A percentile compares a stretch with the other conserved stretches of the same genome.
phyloP scores from a whole-genome alignment of 2,113 vertebrate species.

The Archocentrus centrarchus region DNA sequence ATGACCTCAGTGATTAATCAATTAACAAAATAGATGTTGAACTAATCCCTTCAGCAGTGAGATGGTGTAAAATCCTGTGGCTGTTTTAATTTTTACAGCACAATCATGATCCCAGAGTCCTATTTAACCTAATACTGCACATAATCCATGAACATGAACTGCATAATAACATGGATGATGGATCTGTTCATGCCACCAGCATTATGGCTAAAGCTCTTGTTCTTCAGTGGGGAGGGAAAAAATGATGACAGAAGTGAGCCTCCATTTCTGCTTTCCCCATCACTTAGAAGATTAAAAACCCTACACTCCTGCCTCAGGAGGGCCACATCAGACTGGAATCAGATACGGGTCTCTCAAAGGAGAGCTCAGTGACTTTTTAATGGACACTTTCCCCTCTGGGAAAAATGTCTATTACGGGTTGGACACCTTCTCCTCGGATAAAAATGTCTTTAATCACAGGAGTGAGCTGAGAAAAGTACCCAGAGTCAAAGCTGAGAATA shows the following conservation, averaged over 20 bases:
- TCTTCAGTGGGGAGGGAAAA: background rate
- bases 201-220: conserved; percentile 4
- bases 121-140: conserved; percentile 1
- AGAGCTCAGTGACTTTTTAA: conserved; percentile 61
- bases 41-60: background rate
- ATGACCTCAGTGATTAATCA: background rate
- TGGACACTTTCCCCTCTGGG: conserved; percentile 60
- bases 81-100: background rate
- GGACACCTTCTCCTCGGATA: conserved; percentile 50
- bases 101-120: background rate
- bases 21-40: background rate
- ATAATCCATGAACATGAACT: background rate
- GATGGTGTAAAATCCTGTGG: conserved; percentile 1
- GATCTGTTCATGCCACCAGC: conserved; percentile 9
- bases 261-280: conserved; percentile 2
- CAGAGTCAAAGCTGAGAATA: conserved; percentile 40
- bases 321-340: conserved; percentile 49
- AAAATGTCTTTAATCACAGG: conserved; percentile 40
- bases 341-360: conserved; percentile 51
- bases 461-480: conserved; percentile 18
- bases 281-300: conserved; percentile 45
- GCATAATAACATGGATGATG: background rate
- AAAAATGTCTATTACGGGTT: conserved; percentile 45
- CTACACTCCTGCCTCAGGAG: conserved; percentile 36
- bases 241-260: conserved; percentile 17